These are phyloP conservation scores for Mantis religiosa DNA, from an alignment of 2,888 invertebrate genomes.

Conservation along the genomic window DNA sequence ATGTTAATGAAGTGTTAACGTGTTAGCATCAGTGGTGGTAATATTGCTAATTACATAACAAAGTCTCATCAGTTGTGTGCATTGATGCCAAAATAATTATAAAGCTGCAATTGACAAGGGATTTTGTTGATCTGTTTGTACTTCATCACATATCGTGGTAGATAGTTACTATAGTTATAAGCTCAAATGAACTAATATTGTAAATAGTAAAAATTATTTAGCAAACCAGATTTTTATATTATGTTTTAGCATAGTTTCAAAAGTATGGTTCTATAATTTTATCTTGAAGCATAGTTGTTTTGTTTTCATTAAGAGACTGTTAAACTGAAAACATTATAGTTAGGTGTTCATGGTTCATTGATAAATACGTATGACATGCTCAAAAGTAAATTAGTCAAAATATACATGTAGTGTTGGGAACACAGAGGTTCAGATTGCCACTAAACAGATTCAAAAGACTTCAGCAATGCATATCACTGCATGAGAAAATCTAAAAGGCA, in stretches of 20 bases:
- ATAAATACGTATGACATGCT: background rate
- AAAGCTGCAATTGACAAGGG: background rate
- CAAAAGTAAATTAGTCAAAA: background rate
- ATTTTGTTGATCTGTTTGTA: background rate
- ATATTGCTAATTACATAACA: background rate
- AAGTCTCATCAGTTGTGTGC: background rate
- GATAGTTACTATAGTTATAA: slow-evolving; percentile 8
- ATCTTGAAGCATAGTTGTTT: background rate
- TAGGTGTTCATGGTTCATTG: background rate
- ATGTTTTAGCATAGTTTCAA: background rate
- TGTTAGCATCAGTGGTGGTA: background rate
- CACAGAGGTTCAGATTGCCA: background rate
- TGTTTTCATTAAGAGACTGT: background rate
- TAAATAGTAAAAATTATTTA: background rate
- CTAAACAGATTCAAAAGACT: background rate
- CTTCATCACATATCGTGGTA: slow-evolving; percentile 6
- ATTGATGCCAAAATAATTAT: background rate
- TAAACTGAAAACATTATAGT: background rate
- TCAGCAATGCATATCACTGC: background rate
- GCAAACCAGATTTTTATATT: background rate
- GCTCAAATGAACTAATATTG: background rate
- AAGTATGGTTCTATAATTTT: background rate
- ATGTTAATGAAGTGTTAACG: background rate
- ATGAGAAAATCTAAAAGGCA: background rate
- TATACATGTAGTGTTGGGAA: background rate